These are phyloP conservation scores for Hoplias malabaricus DNA, from an alignment of 2,113 vertebrate species.

Conservation along the genomic window DNA sequence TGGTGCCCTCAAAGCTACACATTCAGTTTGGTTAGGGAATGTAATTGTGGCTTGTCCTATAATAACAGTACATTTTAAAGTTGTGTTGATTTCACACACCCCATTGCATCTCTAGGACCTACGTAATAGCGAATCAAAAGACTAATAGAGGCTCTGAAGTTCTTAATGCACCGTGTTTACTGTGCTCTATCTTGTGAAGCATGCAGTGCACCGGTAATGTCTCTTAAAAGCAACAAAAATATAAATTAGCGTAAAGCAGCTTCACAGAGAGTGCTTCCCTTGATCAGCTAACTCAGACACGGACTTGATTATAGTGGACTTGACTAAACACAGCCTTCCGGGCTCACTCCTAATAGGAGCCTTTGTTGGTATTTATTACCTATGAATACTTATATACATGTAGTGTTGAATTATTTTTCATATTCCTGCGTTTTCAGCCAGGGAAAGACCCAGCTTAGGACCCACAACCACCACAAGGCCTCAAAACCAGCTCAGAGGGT, in stretches of 20 bases:
- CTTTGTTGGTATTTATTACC: not conserved
- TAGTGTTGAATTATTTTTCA: not conserved
- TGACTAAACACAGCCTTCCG: conserved; percentile 17
- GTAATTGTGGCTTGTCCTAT: too few relatives aligned
- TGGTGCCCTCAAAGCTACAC: too few relatives aligned
- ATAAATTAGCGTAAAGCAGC: conserved; percentile 14
- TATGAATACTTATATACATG: not conserved
- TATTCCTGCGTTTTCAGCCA: too few relatives aligned
- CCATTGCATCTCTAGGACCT: too few relatives aligned
- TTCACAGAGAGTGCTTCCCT: conserved; percentile 15
- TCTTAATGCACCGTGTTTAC: not conserved
- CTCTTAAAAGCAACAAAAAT: conserved; percentile 17
- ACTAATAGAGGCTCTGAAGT: too few relatives aligned
- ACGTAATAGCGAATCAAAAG: too few relatives aligned
- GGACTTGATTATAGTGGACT: not conserved
- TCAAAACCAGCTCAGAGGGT: too few relatives aligned
- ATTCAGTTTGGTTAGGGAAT: too few relatives aligned
- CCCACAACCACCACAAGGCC: too few relatives aligned
- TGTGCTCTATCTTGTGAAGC: not conserved
- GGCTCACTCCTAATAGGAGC: not conserved
- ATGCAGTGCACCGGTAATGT: not conserved
- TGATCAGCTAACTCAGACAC: conserved; percentile 1
- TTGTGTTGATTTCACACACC: too few relatives aligned
- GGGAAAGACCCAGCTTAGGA: too few relatives aligned
- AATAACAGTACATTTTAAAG: too few relatives aligned